phyloP scores from a whole-genome alignment of 1,140 invertebrate species.

The Caerostris extrusa region DNA sequence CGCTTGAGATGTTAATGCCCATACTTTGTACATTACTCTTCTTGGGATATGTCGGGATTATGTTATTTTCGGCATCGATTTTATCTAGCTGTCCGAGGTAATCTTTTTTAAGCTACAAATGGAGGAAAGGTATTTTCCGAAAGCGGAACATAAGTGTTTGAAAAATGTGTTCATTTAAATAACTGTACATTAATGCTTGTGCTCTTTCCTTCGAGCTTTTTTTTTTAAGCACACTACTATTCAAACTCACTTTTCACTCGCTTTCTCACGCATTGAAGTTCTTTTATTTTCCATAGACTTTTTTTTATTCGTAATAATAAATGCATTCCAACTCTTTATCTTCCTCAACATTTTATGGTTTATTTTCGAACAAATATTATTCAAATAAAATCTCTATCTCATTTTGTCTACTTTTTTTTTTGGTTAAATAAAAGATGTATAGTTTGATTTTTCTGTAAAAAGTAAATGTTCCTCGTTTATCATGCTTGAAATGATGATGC shows the following conservation, averaged over 20 bases:
- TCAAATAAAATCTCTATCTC: no score
- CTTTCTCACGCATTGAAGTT: no score
- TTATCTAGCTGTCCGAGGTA: constrained; percentile 15
- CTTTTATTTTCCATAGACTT: no score
- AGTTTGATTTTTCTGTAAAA: no score
- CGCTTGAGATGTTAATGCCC: constrained; percentile 21
- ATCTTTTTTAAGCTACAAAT: neutral
- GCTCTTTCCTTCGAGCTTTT: neutral
- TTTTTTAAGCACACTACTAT: neutral
- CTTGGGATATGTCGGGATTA: constrained; percentile 4
- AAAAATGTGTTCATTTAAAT: constrained; percentile 14
- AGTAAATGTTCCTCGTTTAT: no score
- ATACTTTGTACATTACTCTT: constrained; percentile 23
- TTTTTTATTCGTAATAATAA: no score
- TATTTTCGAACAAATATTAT: no score
- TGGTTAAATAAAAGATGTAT: no score
- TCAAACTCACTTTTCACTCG: neutral
- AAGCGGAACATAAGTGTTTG: neutral
- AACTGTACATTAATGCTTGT: neutral
- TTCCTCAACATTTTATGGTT: no score
- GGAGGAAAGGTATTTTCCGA: neutral
- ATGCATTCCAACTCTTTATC: no score
- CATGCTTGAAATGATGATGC: no score
- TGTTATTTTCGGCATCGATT: constrained; percentile 22
- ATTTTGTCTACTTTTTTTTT: no score